Evolutionary conservation across 2,888 invertebrate genomes (phyloP).

Genomic region (Caenorhabditis virilis): DNA sequence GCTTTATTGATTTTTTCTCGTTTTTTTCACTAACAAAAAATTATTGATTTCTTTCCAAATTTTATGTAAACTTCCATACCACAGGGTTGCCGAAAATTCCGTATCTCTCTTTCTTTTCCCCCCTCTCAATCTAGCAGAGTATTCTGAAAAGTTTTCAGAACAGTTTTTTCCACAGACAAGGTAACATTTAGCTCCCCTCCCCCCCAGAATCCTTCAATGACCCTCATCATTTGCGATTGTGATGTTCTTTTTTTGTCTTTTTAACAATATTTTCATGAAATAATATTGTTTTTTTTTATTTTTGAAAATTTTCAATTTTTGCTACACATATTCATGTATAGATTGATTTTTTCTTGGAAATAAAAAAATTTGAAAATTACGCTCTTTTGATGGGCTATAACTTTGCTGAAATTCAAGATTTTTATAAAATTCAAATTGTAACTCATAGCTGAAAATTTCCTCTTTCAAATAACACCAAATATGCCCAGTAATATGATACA

Average conservation of each 20-base stretch:
- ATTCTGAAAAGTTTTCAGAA: neutral
- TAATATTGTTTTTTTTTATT: conserved; percentile 4
- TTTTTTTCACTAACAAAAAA: conserved; percentile 1
- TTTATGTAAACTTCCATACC: neutral
- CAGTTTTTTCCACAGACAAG: neutral
- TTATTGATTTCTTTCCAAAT: no score
- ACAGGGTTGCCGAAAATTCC: conserved; percentile 1
- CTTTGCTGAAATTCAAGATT: no score
- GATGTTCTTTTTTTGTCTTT: conserved; percentile 2
- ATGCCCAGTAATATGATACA: no score
- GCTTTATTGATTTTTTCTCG: conserved; percentile 12
- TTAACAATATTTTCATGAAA: conserved; percentile 3
- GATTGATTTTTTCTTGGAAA: neutral
- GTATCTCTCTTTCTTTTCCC: conserved; percentile 4
- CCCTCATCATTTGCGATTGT: neutral
- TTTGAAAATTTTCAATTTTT: conserved; percentile 5
- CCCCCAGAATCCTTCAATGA: no score
- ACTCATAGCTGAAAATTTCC: no score
- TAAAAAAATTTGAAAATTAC: no score
- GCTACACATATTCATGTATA: conserved; percentile 6
- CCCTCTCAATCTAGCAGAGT: conserved; percentile 3
- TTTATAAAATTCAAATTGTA: no score
- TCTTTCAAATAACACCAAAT: no score
- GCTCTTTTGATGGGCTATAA: no score
- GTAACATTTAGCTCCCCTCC: neutral